phyloP scores from a whole-genome alignment of 2,797 vertebrate genomes.

The Sebastiscus tertius region DNA sequence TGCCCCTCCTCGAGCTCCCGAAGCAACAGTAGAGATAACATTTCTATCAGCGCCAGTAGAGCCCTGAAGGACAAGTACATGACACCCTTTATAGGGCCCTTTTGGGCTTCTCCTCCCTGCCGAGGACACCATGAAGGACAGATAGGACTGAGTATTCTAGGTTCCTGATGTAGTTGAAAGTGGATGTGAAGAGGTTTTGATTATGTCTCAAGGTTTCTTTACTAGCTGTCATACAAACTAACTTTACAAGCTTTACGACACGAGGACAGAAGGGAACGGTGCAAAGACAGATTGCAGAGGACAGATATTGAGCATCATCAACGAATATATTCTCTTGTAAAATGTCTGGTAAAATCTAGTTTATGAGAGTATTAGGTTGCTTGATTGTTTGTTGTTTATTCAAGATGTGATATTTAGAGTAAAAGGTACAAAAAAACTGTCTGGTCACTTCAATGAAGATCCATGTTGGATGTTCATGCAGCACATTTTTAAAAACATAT shows the following conservation, averaged over 20 bases:
- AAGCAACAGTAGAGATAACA: constrained; percentile 18
- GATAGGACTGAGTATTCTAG: not conserved
- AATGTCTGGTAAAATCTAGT: not conserved
- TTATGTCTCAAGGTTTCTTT: not conserved
- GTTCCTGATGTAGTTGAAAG: not conserved
- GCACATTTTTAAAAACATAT: not conserved
- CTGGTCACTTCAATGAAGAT: not conserved
- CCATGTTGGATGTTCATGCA: not conserved
- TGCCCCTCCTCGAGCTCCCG: constrained; percentile 14
- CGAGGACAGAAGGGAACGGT: not conserved
- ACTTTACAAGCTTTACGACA: not conserved
- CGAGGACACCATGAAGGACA: not conserved
- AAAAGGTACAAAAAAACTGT: not conserved
- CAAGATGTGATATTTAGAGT: not conserved
- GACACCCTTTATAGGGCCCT: not conserved
- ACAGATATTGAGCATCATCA: not conserved
- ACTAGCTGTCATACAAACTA: not conserved
- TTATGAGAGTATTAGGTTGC: not conserved
- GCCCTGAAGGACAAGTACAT: not conserved
- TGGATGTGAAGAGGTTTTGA: not conserved
- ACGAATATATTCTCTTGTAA: not conserved
- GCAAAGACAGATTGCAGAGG: not conserved
- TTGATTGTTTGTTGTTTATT: not conserved
- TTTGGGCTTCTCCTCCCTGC: not conserved
- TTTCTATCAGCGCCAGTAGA: not conserved